Evolutionary conservation across 2,797 vertebrate genomes (phyloP), one percentile per base, ranked within the genome.

Genomic region (Babyrousa celebensis): DNA sequence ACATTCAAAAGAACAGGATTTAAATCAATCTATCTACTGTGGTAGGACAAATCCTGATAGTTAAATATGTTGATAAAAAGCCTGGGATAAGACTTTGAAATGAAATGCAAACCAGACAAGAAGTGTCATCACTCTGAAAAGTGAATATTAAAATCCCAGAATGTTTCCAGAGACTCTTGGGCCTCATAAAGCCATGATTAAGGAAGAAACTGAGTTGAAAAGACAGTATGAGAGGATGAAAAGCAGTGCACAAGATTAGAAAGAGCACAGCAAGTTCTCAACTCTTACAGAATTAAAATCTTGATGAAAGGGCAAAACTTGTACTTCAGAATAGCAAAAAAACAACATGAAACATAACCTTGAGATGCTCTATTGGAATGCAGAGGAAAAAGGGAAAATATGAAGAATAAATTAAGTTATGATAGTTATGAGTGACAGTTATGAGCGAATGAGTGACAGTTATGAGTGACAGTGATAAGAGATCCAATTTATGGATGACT

Each of bases 51-150:
- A 78, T 90, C 15, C 54, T 27, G 20, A 83, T 48, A 63, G 29
- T 60, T 78, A 90, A 96, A 32, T 16, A 56, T 11, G 12, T 9
- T 62, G n/a, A 82, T 74, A 79, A 93, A 89, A 87, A 71, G 29
- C 5, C 40, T 92, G 71, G 43, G 5, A 52, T 12, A 40, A 40
- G 2, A 2, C 27, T 77, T 32, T 65, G 23, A 29, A 75, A 67
- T 77, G 23, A 72, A 86, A 86, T 65, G 25, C 7, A 89, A 89
- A 52, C 18, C 14, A 72, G 32, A 25, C 32, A 86, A 86, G 18
- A 32, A 48, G 23, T 43, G 68, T 1, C 5, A 77, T 52, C 18
- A 29, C 27, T 29, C 29, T 72, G 36, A 78, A 78, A 4, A 94
- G 58, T 58, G 40, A 86, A 29, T 17, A 52, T n/a, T 20, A 56